Evolutionary conservation across 2,797 vertebrate genomes (phyloP).

Genomic region (Sebastes nivosus): DNA sequence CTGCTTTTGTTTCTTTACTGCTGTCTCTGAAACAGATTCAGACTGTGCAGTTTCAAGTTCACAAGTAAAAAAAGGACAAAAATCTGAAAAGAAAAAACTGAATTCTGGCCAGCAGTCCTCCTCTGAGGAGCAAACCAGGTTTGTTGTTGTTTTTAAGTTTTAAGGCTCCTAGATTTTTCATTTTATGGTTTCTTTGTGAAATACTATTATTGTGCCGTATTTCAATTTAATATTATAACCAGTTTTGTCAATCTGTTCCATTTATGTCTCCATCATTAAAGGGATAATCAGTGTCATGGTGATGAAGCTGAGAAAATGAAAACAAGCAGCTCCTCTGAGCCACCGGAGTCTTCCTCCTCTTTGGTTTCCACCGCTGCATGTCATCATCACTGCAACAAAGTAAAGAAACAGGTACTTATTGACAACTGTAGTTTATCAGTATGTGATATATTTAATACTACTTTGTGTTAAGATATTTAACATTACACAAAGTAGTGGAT

Average conservation of each 20-base stretch:
- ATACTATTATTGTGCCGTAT: not conserved
- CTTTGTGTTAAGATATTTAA: too few species aligned
- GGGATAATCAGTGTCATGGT: slow-evolving; percentile 33
- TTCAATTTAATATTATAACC: not conserved
- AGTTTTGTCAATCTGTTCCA: not conserved
- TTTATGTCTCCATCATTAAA: slow-evolving; percentile 36
- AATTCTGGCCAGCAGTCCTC: slow-evolving; percentile 3
- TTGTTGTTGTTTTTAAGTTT: not conserved
- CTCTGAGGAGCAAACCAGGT: slow-evolving; percentile 58
- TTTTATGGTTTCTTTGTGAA: not conserved
- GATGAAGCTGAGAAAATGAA: slow-evolving; percentile 56
- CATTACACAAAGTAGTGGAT: too few species aligned
- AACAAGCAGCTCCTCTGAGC: slow-evolving; percentile 57
- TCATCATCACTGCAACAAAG: slow-evolving; percentile 43
- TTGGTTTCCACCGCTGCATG: slow-evolving; percentile 18
- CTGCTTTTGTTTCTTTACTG: not conserved
- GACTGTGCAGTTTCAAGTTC: slow-evolving; percentile 3
- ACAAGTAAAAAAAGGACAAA: slow-evolving; percentile 49
- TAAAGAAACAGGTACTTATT: slow-evolving; percentile 62
- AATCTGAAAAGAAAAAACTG: slow-evolving; percentile 43
- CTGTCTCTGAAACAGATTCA: slow-evolving; percentile 34
- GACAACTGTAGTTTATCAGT: not conserved
- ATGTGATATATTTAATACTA: too few species aligned
- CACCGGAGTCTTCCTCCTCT: slow-evolving; percentile 47
- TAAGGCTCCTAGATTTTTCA: not conserved